Evolutionary conservation across 2,113 vertebrate species (phyloP).

Genomic region (Barbus barbus): DNA sequence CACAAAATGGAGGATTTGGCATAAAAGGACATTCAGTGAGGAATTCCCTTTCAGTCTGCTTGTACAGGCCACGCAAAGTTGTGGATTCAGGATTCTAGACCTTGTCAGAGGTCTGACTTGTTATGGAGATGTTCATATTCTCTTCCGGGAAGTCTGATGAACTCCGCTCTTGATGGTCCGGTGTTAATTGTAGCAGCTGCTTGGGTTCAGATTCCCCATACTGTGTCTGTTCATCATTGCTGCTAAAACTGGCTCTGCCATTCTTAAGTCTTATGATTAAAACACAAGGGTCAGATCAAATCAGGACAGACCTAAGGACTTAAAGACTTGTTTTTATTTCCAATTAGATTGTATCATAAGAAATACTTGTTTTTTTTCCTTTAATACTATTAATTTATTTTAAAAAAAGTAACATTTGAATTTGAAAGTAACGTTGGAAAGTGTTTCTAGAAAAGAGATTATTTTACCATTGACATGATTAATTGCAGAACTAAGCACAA

Average conservation of each 20-base stretch:
- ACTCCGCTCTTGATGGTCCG: neutral
- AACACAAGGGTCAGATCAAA: neutral
- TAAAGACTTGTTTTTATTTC: neutral
- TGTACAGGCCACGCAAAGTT: neutral
- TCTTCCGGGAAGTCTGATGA: constrained; percentile 4
- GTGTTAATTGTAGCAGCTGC: constrained; percentile 1
- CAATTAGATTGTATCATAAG: constrained; percentile 44
- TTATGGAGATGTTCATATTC: neutral
- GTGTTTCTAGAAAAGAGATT: constrained; percentile 50
- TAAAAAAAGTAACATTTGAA: constrained; percentile 46
- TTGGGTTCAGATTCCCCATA: constrained; percentile 28
- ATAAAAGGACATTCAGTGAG: neutral
- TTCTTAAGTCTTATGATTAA: constrained; percentile 13
- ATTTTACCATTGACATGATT: constrained; percentile 52
- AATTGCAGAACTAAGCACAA: constrained; percentile 70
- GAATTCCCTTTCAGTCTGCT: neutral
- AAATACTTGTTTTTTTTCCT: constrained; percentile 36
- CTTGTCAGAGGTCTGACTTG: neutral
- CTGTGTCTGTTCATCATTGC: constrained; percentile 25
- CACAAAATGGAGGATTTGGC: neutral
- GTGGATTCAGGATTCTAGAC: neutral
- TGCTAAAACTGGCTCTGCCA: constrained; percentile 31
- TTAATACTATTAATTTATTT: constrained; percentile 65
- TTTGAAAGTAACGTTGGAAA: constrained; percentile 60
- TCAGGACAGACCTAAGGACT: constrained; percentile 30